Evolutionary conservation across 2,888 invertebrate species (phyloP).

Genomic region (Caenorhabditis sinica): DNA sequence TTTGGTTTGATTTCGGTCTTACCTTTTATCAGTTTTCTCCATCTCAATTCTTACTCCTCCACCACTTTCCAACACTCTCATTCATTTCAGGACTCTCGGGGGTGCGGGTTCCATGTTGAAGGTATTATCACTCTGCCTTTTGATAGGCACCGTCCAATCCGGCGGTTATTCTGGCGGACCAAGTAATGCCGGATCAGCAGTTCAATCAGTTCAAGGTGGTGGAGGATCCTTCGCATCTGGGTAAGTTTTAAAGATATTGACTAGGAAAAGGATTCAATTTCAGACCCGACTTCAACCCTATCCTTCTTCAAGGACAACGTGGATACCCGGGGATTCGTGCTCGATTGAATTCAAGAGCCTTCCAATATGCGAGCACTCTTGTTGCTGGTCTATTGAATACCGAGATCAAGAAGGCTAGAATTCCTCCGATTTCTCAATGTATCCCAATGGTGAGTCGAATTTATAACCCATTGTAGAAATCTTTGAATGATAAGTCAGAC

Average conservation of each 20-base stretch:
- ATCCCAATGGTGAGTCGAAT: slow-evolving; percentile 74
- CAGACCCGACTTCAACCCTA: slow-evolving; percentile 76
- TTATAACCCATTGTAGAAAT: too few species aligned
- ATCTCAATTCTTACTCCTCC: not conserved
- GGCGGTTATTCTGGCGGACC: slow-evolving; percentile 47
- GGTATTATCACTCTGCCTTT: slow-evolving; percentile 52
- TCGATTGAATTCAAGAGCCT: slow-evolving; percentile 78
- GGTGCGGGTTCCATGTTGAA: slow-evolving; percentile 43
- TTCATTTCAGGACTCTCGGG: slow-evolving; percentile 32
- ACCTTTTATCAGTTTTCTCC: slow-evolving; percentile 16
- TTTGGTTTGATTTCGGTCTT: slow-evolving; percentile 19
- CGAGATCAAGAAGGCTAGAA: slow-evolving; percentile 79
- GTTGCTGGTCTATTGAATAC: slow-evolving; percentile 76
- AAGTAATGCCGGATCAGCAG: slow-evolving; percentile 21
- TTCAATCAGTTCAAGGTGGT: slow-evolving; percentile 32
- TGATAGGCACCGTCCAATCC: slow-evolving; percentile 61
- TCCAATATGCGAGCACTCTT: slow-evolving; percentile 79
- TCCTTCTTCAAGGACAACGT: slow-evolving; percentile 73
- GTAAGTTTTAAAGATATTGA: too few species aligned
- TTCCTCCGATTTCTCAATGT: slow-evolving; percentile 80
- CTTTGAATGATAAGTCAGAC: too few species aligned
- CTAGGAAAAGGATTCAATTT: slow-evolving; percentile 8
- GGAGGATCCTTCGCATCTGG: slow-evolving; percentile 33
- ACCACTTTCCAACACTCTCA: not conserved
- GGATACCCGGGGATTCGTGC: slow-evolving; percentile 81